phyloP scores from a whole-genome alignment of 1,140 invertebrate species.

The Zaprionus ghesquierei region DNA sequence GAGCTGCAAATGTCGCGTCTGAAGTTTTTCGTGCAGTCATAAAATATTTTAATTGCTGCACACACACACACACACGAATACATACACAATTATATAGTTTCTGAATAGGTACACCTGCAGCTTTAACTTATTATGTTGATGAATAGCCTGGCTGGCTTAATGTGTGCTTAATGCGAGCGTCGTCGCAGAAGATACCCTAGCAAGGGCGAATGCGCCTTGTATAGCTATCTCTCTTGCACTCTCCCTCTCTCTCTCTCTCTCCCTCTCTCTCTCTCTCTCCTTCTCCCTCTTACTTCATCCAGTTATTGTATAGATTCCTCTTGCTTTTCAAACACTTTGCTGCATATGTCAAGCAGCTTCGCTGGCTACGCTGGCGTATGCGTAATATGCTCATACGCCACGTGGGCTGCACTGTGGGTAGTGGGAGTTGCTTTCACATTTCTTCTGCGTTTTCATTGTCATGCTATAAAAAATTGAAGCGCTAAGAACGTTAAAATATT shows the following conservation, averaged over 20 bases:
- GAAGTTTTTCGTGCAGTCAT: background rate
- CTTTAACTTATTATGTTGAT: background rate
- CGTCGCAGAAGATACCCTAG: background rate
- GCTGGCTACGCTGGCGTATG: constrained; percentile 42
- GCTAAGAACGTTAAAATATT: too few relatives aligned
- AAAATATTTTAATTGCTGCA: constrained; percentile 31
- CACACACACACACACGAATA: background rate
- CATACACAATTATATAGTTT: background rate
- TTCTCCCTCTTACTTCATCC: too few relatives aligned
- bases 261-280: background rate
- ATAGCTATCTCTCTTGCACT: background rate
- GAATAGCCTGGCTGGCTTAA: background rate
- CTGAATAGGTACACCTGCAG: background rate
- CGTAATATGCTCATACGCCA: constrained; percentile 46
- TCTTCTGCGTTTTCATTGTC: constrained; percentile 1
- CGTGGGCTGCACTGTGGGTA: constrained; percentile 9
- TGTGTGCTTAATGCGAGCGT: background rate
- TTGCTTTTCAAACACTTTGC: too few relatives aligned
- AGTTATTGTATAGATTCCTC: too few relatives aligned
- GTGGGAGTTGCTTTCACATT: background rate
- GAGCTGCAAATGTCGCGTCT: constrained; percentile 6
- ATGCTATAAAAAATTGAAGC: background rate
- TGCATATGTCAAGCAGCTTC: too few relatives aligned
- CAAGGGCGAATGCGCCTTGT: background rate
- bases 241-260: background rate